A percentile compares a stretch with the other conserved stretches of the same genome.
Evolutionary conservation across 1,140 invertebrate genomes (phyloP).

Genomic region (Manduca sexta): DNA sequence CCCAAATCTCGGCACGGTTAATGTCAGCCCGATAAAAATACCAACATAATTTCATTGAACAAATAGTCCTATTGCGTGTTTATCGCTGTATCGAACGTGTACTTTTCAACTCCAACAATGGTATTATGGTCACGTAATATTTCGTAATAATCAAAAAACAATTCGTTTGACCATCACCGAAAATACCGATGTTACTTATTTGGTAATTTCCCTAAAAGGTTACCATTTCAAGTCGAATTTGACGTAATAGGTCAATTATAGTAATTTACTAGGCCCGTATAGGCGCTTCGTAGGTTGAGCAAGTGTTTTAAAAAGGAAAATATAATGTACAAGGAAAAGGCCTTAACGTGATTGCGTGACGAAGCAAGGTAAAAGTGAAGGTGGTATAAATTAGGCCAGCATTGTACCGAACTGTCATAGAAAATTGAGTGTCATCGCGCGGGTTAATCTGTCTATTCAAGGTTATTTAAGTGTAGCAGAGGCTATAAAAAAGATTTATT

Average conservation of each 20-base stretch:
- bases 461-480: not conserved
- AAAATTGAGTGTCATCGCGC: slow-evolving; percentile 10
- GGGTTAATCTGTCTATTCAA: slow-evolving; percentile 7
- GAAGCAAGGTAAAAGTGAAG: slow-evolving; percentile 20
- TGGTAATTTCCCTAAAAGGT: slow-evolving; percentile 18
- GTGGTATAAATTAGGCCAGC: slow-evolving; percentile 21
- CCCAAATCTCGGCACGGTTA: no score
- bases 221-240: not conserved
- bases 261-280: slow-evolving; percentile 3
- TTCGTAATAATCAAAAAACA: slow-evolving; percentile 21
- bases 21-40: not conserved
- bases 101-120: slow-evolving; percentile 12
- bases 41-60: slow-evolving; percentile 31
- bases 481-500: not conserved
- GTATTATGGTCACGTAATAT: slow-evolving; percentile 30
- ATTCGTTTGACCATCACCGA: slow-evolving; percentile 10
- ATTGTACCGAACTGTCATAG: slow-evolving; percentile 15
- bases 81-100: slow-evolving; percentile 27
- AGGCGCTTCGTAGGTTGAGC: not conserved
- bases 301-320: slow-evolving; percentile 9
- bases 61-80: slow-evolving; percentile 44
- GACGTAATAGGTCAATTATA: slow-evolving; percentile 6
- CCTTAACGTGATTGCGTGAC: slow-evolving; percentile 28
- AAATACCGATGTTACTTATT: slow-evolving; percentile 1
- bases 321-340: slow-evolving; percentile 21